Evolutionary conservation across 2,888 invertebrate species (phyloP).

Genomic region (Lochmaea capreae): DNA sequence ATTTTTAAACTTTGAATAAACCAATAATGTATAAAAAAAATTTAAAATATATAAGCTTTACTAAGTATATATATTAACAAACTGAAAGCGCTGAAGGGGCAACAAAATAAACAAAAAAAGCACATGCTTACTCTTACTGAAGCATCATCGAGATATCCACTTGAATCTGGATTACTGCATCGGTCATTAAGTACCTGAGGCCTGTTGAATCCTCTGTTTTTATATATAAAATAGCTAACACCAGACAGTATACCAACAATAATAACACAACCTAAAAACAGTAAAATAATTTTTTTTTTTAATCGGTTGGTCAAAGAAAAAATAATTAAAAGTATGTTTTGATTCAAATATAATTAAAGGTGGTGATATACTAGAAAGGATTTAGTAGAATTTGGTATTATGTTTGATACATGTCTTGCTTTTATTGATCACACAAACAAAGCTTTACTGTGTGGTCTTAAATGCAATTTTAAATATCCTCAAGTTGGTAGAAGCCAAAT

Average conservation of each 20-base stretch:
- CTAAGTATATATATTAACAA: not conserved
- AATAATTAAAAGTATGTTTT: no score
- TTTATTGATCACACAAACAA: no score
- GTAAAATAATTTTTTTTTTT: not conserved
- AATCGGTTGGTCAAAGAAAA: no score
- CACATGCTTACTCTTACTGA: slow-evolving; percentile 79
- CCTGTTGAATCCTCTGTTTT: slow-evolving; percentile 81
- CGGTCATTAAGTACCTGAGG: slow-evolving; percentile 86
- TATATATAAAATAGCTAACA: slow-evolving; percentile 76
- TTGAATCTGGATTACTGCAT: slow-evolving; percentile 87
- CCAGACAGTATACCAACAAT: slow-evolving; percentile 74
- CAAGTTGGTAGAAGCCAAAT: not conserved
- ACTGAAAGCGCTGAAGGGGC: slow-evolving; percentile 38
- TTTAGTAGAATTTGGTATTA: no score
- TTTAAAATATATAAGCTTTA: not conserved
- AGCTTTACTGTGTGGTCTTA: no score
- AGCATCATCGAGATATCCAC: slow-evolving; percentile 88
- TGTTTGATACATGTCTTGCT: no score
- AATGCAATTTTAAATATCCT: not conserved
- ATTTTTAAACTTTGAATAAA: no score
- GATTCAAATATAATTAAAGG: no score
- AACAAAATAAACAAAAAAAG: slow-evolving; percentile 49
- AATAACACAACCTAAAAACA: slow-evolving; percentile 69
- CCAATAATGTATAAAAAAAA: no score
- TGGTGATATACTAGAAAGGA: no score